Evolutionary conservation across 2,797 vertebrate species (phyloP), one percentile per base, ranked within the genome.

Genomic region (Chaetophractus vellerosus): DNA sequence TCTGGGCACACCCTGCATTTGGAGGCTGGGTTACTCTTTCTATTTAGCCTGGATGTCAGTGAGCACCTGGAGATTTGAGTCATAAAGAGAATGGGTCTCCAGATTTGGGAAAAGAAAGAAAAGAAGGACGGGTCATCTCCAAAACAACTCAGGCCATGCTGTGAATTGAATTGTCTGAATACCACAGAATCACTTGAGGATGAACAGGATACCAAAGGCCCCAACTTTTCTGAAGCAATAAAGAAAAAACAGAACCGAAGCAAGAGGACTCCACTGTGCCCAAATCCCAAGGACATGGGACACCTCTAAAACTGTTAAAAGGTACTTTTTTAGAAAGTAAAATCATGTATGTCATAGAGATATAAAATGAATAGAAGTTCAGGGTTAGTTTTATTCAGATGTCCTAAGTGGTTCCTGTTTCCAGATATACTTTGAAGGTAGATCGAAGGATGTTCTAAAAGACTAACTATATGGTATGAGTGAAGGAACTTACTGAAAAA

Each of bases 41-140:
- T 38, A 45, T 1, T 57, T 10, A 55, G 52, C 45, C 38, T 55
- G 9, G 31, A 86, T n/a, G 61, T 52, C 61, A 71, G 24, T 10
- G 59, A 81, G 15, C 31, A 31, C 3, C 18, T 96, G 6, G 81
- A 94, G 72, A n/a, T n/a, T n/a, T n/a, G n/a, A 21, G 45, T 93
- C 33, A 59, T 52, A 48, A 87, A 61, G 57, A 91, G 38, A 61
- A 38, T 38, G 8, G 41, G 84, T 38, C 69, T 83, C 24, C 88
- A 88, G 9, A 18, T 50, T 23, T 96, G 78, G 71, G 28, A 48
- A 24, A 33, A 52, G 18, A 80, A 79, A 4, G 10, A 11, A 10
- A 36, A 2, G 23, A 31, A 9, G 24, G 31, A 83, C 24, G 26
- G 18, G 31, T 69, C 50, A 48, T 90, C 85, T 8, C 63, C 23